These are phyloP conservation scores for Hirudo medicinalis DNA, from an alignment of 1,140 invertebrate genomes.

Conservation along the genomic window DNA sequence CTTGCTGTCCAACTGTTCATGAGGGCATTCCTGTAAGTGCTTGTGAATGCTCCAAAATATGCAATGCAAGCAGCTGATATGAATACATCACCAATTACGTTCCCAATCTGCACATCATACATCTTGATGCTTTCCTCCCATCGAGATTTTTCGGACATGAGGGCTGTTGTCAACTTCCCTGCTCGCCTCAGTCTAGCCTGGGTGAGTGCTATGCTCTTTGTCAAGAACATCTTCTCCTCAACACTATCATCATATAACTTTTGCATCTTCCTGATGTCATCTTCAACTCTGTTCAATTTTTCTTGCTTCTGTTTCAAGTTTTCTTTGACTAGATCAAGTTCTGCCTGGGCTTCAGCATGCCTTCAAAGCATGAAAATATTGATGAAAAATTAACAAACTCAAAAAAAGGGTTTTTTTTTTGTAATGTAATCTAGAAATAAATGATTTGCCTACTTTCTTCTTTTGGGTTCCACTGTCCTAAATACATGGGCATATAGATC, in stretches of 20 bases:
- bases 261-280: constrained; percentile 41
- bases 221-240: constrained; percentile 48
- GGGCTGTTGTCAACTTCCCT: constrained; percentile 63
- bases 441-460: constrained; percentile 49
- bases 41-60: constrained; percentile 43
- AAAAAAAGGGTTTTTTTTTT: not conserved
- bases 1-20: constrained; percentile 31
- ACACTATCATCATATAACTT: constrained; percentile 44
- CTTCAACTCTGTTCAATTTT: constrained; percentile 39
- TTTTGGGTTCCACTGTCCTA: constrained; percentile 52
- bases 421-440: not conserved
- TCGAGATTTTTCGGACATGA: constrained; percentile 65
- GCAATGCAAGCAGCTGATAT: constrained; percentile 41
- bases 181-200: constrained; percentile 62
- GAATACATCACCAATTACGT: constrained; percentile 43
- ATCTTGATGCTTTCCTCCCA: constrained; percentile 60
- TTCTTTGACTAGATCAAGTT: constrained; percentile 38
- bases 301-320: constrained; percentile 39
- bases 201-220: constrained; percentile 57
- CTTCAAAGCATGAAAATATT: not conserved
- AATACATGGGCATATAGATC: constrained; percentile 36
- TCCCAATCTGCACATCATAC: constrained; percentile 30
- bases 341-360: constrained; percentile 40
- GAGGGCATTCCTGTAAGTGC: constrained; percentile 33
- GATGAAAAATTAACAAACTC: not conserved